Base-by-base conservation (phyloP, 2,797 vertebrate species). In the Tiaroga cobitis region DNA sequence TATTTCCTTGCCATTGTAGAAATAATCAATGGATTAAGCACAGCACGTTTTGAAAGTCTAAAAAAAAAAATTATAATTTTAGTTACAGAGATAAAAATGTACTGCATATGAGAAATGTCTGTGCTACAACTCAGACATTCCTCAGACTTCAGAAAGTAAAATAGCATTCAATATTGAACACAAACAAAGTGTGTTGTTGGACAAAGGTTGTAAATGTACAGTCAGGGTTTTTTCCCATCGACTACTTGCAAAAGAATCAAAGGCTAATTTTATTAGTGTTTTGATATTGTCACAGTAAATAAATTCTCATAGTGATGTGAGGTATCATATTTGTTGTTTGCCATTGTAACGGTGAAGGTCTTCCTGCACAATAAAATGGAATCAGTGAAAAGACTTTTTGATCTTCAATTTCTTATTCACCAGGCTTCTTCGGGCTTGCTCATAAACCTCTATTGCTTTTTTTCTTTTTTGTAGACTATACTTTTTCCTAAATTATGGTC, bases 371-470 rank as follows among this genome's bases (percentile, higher is more conserved):
- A 49, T 49, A 79, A 76, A 79, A 61, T 59, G 34, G 29, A 26
- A 59, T n/a, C 24, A 9, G 19, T 56, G 21, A 24, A 24, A 56
- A 56, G 0, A n/a, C 19, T 41, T 65, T 75, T 21, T 54, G 72
- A 85, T 73, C 46, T 59, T 37, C 49, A 85, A 13, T 83, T 83
- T 67, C 34, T 87, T 24, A 56, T 18, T 76, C 39, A 34, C 24
- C 68, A 84, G 10, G 82, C 72, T 4, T 9, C 41, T 68, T 59
- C 29, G 51, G 3, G 29, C 6, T 32, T 26, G 15, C 41, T 37
- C n/a, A 32, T 69, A 3, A 37, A 81, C 41, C 56, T 72, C 26
- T 51, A 68, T 51, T n/a, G 19, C 32, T 61, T 70, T 69, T 46
- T 67, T 63, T 11, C 2, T 13, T 78, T 5, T 18, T 9, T n/a